A percentile compares a stretch with the other conserved stretches of the same genome.
phyloP scores from a whole-genome alignment of 2,113 vertebrate species.

The Ammospiza caudacuta region DNA sequence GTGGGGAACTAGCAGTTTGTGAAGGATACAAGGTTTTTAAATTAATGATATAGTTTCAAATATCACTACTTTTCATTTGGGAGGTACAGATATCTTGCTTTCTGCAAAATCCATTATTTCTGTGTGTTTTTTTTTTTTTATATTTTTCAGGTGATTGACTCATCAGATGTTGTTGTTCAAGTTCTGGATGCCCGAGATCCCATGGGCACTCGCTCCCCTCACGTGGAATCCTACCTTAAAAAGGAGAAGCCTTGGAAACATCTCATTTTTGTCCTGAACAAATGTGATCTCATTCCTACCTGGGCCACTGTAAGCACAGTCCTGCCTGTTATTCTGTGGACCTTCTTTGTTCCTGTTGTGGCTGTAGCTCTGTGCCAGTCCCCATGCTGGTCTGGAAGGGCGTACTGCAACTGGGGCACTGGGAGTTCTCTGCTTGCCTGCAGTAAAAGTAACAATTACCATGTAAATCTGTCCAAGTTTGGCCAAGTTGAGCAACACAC shows the following conservation, averaged over 20 bases:
- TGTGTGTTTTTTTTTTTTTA: not conserved
- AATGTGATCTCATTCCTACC: slow-evolving; percentile 95
- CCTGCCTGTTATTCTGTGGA: not conserved
- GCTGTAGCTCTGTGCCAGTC: not conserved
- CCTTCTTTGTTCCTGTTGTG: not conserved
- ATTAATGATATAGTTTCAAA: not conserved
- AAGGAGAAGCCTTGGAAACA: slow-evolving; percentile 98
- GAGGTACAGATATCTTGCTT: not conserved
- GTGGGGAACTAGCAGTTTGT: not conserved
- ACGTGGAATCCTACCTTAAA: slow-evolving; percentile 92
- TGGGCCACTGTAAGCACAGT: slow-evolving; percentile 91
- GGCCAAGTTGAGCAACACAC: not conserved
- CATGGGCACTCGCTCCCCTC: slow-evolving; percentile 92
- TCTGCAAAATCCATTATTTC: not conserved
- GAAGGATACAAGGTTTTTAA: not conserved
- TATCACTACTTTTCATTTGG: not conserved
- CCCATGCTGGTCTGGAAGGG: not conserved
- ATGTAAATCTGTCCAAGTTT: not conserved
- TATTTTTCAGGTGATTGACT: slow-evolving; percentile 89
- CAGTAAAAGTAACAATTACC: not conserved
- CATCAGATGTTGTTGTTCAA: slow-evolving; percentile 97
- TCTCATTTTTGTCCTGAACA: slow-evolving; percentile 96
- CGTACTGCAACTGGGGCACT: not conserved
- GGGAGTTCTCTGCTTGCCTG: slow-evolving; percentile 20
- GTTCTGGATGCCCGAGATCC: slow-evolving; percentile 96